phyloP scores from a whole-genome alignment of 1,140 invertebrate species.

The Aporrectodea caliginosa region DNA sequence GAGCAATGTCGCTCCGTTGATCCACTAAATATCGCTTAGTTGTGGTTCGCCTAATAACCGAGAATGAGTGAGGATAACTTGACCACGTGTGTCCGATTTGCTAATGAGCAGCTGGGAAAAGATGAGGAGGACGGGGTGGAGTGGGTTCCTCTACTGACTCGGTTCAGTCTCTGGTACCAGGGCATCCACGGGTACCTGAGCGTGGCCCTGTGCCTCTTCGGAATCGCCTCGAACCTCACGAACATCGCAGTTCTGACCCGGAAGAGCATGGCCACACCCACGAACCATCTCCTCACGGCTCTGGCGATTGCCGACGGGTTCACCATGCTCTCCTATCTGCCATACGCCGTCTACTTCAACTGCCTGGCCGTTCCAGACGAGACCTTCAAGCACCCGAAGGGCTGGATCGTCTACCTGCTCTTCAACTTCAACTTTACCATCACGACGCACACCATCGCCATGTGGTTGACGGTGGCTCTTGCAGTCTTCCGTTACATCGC shows the following conservation, averaged over 20 bases:
- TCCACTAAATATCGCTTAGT: no score
- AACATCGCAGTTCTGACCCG: slow-evolving; percentile 84
- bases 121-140: no score
- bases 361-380: slow-evolving; percentile 33
- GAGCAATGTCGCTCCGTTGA: no score
- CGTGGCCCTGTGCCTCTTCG: slow-evolving; percentile 77
- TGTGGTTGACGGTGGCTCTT: slow-evolving; percentile 82
- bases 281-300: slow-evolving; percentile 78
- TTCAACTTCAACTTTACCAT: slow-evolving; percentile 63
- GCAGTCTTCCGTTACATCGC: slow-evolving; percentile 88
- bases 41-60: no score
- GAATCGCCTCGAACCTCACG: slow-evolving; percentile 78
- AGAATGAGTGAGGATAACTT: no score
- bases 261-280: slow-evolving; percentile 75
- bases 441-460: slow-evolving; percentile 86
- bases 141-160: slow-evolving; percentile 37
- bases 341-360: slow-evolving; percentile 68
- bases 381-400: slow-evolving; percentile 7
- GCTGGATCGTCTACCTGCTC: slow-evolving; percentile 47
- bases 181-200: slow-evolving; percentile 67
- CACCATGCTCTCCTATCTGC: slow-evolving; percentile 81
- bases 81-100: no score
- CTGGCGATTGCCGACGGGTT: slow-evolving; percentile 78
- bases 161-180: slow-evolving; percentile 47
- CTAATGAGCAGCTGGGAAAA: no score